Evolutionary conservation across 2,113 vertebrate genomes (phyloP).

Genomic region (Datnioides undecimradiatus): DNA sequence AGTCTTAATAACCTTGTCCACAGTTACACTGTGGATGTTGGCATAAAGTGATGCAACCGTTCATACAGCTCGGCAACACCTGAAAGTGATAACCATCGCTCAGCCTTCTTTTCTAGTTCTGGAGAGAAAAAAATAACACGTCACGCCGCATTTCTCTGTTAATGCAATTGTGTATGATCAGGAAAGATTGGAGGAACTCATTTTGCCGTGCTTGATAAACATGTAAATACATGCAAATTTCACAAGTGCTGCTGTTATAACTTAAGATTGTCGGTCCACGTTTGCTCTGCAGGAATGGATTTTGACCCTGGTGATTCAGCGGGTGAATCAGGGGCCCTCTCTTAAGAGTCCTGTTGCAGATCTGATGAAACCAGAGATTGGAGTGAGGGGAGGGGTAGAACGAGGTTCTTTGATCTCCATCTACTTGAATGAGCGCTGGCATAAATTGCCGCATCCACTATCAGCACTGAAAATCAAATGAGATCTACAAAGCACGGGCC

Average conservation of each 20-base stretch:
- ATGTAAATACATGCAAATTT: constrained; percentile 61
- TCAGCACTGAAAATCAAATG: constrained; percentile 79
- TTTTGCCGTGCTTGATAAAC: constrained; percentile 50
- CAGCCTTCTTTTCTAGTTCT: constrained; percentile 2
- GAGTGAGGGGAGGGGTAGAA: constrained; percentile 42
- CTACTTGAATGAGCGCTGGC: constrained; percentile 74
- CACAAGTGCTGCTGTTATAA: constrained; percentile 23
- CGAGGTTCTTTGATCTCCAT: constrained; percentile 74
- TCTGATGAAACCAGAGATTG: constrained; percentile 75
- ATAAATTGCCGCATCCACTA: constrained; percentile 75
- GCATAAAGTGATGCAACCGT: constrained; percentile 48
- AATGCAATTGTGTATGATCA: constrained; percentile 38
- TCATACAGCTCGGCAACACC: constrained; percentile 22
- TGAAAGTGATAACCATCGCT: constrained; percentile 30
- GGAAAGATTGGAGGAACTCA: constrained; percentile 13
- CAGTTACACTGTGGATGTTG: background rate
- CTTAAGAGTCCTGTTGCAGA: constrained; percentile 61
- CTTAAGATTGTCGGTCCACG: constrained; percentile 11
- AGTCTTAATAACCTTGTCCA: background rate
- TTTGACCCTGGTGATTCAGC: constrained; percentile 50
- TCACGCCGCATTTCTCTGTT: constrained; percentile 18
- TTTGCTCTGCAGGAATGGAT: constrained; percentile 46
- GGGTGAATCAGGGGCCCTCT: constrained; percentile 39
- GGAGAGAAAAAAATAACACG: constrained; percentile 20
- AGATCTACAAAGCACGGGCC: constrained; percentile 74